A percentile compares a stretch with the other conserved stretches of the same genome.
phyloP scores from a whole-genome alignment of 92 coral and sea anemone species.

The Bergia puertoricense region DNA sequence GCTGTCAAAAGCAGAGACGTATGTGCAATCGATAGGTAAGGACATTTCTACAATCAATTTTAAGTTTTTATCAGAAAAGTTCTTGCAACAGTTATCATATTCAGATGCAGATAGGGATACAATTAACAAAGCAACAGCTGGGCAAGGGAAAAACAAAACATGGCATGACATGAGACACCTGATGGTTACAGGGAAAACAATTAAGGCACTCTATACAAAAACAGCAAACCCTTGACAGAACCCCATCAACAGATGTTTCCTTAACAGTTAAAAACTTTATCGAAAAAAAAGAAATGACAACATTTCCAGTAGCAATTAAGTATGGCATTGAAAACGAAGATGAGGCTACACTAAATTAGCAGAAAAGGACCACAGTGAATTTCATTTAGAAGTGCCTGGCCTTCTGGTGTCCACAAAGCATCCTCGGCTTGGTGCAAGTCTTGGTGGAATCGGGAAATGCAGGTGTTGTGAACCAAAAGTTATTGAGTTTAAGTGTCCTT shows the following conservation, averaged over 20 bases:
- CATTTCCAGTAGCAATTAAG: no score
- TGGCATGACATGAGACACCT: conserved; percentile 69
- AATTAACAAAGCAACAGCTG: conserved; percentile 57
- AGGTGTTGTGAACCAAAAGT: conserved; percentile 43
- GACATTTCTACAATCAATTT: conserved; percentile 14
- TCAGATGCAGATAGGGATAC: conserved; percentile 51
- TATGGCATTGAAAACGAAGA: no score
- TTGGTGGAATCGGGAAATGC: conserved; percentile 24
- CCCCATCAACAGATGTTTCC: no score
- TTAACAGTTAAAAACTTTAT: no score
- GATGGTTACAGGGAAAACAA: conserved; percentile 31
- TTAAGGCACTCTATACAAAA: conserved; percentile 30
- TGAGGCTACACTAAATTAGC: no score
- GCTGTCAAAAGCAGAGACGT: conserved; percentile 47
- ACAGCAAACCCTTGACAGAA: conserved; percentile 18
- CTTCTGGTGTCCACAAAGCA: conserved; percentile 1
- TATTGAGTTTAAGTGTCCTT: conserved; percentile 52
- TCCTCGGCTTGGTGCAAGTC: conserved; percentile 51
- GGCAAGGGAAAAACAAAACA: conserved; percentile 56
- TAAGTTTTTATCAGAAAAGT: conserved; percentile 35
- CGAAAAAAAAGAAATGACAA: no score
- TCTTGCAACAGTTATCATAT: conserved; percentile 45
- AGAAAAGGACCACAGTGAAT: no score
- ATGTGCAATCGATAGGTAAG: conserved; percentile 15
- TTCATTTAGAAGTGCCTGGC: no score